Percentiles rank a stretch among this genome's conserved stretches.
Conservation (phyloP, 1,140 invertebrate genomes). For the Lordiphosa mommai region DNA sequence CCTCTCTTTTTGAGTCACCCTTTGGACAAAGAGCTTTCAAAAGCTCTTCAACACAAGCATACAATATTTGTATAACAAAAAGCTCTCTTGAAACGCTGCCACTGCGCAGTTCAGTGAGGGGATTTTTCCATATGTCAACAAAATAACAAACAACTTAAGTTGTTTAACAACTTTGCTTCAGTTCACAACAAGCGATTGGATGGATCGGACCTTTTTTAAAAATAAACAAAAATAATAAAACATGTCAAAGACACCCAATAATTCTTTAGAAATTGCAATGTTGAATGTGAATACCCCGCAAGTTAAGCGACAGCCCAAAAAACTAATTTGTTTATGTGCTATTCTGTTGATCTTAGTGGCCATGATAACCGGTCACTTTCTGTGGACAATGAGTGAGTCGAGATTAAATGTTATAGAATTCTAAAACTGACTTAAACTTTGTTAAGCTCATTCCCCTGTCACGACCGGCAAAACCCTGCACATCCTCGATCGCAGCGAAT, state of each 20-base stretch:
- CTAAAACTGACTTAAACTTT: constrained; percentile 5
- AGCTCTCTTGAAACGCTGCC: constrained; percentile 22
- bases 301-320: constrained; percentile 12
- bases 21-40: neutral
- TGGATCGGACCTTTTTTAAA: constrained; percentile 20
- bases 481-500: constrained; percentile 81
- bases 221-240: neutral
- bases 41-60: too few relatives aligned
- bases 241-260: constrained; percentile 11
- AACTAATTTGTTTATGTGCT: constrained; percentile 31
- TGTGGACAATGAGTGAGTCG: constrained; percentile 51
- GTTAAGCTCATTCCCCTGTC: constrained; percentile 22
- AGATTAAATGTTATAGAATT: neutral
- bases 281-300: neutral
- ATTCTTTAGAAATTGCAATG: constrained; percentile 1
- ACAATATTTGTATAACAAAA: too few relatives aligned
- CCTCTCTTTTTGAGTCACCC: too few relatives aligned
- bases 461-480: constrained; percentile 21
- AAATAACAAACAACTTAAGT: constrained; percentile 20
- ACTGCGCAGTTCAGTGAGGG: constrained; percentile 19
- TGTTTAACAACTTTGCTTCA: constrained; percentile 34
- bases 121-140: constrained; percentile 26
- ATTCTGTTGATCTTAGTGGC: constrained; percentile 45
- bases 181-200: constrained; percentile 35
- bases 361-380: constrained; percentile 33